Evolutionary conservation across 2,113 vertebrate genomes (phyloP).

Genomic region (Talpa occidentalis): DNA sequence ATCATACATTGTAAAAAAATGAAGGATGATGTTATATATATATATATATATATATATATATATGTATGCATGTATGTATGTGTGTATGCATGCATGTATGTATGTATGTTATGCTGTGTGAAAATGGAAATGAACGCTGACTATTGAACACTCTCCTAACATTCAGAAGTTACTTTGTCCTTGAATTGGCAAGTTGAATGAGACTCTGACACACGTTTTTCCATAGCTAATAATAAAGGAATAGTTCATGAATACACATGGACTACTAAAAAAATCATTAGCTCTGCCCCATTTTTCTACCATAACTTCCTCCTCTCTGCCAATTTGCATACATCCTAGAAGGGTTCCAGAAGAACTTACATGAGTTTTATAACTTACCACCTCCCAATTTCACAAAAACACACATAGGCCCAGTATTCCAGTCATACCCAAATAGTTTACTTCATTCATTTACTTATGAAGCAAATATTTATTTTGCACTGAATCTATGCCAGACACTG

Average conservation of each 20-base stretch:
- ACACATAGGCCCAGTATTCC: not conserved
- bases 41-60: too few species aligned
- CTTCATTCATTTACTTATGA: not conserved
- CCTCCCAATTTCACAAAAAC: not conserved
- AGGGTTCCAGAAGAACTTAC: not conserved
- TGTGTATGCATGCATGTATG: too few species aligned
- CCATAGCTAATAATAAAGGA: not conserved
- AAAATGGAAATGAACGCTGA: slow-evolving; percentile 23
- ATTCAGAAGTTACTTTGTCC: not conserved
- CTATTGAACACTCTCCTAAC: not conserved
- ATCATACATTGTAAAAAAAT: too few species aligned
- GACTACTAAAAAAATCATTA: not conserved
- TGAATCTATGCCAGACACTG: not conserved
- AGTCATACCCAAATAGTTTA: not conserved
- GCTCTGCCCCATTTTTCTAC: not conserved
- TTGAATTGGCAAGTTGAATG: not conserved
- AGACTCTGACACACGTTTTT: not conserved
- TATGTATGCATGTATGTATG: too few species aligned
- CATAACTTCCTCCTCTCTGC: not conserved
- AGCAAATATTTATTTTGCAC: not conserved
- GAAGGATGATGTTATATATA: too few species aligned
- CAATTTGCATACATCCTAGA: not conserved
- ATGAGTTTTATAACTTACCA: not conserved
- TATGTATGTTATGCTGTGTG: not conserved
- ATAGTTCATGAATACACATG: not conserved